Evolutionary conservation across 2,113 vertebrate species (phyloP), one percentile per base, ranked within the genome.

Genomic region (Orientallactaga bullata): DNA sequence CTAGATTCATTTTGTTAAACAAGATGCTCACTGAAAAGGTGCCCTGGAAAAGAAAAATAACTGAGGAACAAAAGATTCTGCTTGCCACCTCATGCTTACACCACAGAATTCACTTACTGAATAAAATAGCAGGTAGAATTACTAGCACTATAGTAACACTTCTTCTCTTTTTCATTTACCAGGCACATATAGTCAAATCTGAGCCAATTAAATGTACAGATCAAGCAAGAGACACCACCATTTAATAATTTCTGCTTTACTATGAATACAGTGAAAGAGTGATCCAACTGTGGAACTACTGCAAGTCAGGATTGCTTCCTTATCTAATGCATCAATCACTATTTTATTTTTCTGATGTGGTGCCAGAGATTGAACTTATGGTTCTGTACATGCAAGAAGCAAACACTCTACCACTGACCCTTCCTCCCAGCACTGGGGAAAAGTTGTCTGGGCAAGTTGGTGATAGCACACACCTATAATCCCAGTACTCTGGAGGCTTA

Each of bases 121-220:
- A 42, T 39, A 68, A 88, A 71, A 68, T 1, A 32, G 74, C 66
- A 65, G n/a, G 66, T 42, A 92, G 51, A 90, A 71, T 58, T 84
- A 87, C 7, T n/a, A 39, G 60, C 21, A 61, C 83, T 81, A 32
- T 9, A 81, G 7, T 84, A 80, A 60, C n/a, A 51, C 23, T 28
- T 30, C 79, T 55, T 37, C 76, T 73, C 73, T 76, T 73, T 35
- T 63, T 82, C 81, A 68, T 72, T 63, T 37, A 65, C 39, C 76
- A 89, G 69, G 26, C 39, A 74, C 30, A 77, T 47, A 71, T 1
- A 73, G 60, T 80, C 82, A 89, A 37, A 93, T n/a, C 26, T 72
- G 47, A 94, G 47, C 30, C 95, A 60, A 83, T 63, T 80, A 93
- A 69, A 93, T 17, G 23, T 61, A 87, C 9, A 15, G 2, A 80